Base-by-base conservation (phyloP, 2,888 invertebrate species). In the Drosophila villosipedis region DNA sequence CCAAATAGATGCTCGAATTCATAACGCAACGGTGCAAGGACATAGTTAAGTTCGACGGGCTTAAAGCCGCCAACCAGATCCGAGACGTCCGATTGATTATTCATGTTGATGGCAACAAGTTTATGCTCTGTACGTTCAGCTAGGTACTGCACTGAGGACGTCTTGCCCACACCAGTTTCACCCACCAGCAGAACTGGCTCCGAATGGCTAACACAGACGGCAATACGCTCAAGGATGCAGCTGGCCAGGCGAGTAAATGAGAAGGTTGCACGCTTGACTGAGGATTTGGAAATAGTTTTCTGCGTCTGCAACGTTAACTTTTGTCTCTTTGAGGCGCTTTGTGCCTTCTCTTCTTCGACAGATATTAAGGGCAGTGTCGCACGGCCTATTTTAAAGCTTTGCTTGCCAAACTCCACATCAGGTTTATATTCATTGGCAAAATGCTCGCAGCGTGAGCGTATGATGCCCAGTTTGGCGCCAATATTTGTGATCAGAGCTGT, bases 111-210 rank as follows among this genome's bases (percentile, higher is more conserved):
- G 0, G 99, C 99, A 37, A 97, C 95, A 37, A 99, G 94, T 91
- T 96, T 97, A 82, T 97, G 96, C 0, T 97, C 96, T 0, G 97
- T 95, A 78, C 96, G 96, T 73, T 96, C 95, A 0, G 99, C 97
- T 64, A 99, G 94, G 93, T 97, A 98, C 92, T 99, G 99, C 1
- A 99, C 96, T 0, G 97, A 96, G 0, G 98, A 97, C 0, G 99
- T 99, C 94, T 99, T 99, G 0, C 99, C 99, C 0, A 98, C 99
- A 55, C 99, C 99, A 0, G 99, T 99, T 94, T 99, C 99, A 35
- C 99, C 99, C 0, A 99, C 99, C 9, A 99, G 94, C 7, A 99
- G 94, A 2, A 99, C 97, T 0, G 99, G 98, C 92, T 99, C 99
- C 58, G 95, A 95, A 59, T 96, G 95, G 0, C 94, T 94, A 0